Base-by-base conservation (phyloP, 2,113 vertebrate genomes). In the Nyctereutes procyonoides region DNA sequence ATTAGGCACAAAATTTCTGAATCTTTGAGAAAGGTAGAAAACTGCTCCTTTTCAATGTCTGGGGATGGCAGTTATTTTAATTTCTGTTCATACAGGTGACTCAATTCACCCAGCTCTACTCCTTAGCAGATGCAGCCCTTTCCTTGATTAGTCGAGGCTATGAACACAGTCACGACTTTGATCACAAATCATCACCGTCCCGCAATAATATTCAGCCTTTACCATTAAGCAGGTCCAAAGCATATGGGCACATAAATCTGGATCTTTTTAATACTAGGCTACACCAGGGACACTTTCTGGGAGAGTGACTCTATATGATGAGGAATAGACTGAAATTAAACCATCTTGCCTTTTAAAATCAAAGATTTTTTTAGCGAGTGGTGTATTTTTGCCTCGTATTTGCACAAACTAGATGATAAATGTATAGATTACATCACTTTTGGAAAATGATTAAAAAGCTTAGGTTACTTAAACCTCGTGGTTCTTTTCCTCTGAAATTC, bases 221-320 rank as follows among this genome's bases (percentile, higher is more conserved):
- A 74, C 53, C 43, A 80, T 69, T 89, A 96, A 95, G 24, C 8
- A 32, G 22, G 12, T 63, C 28, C 22, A 60, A 92, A 93, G 32
- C 53, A 82, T 94, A 76, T 77, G 83, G 67, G 2, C 35, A n/a
- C 91, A 87, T 95, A 95, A 93, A 95, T 96, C 51, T 82, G 53
- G 12, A 89, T 77, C 38, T n/a, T 94, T 56, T 96, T 79, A 88
- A 93, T 81, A 77, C 5, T 32, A 22, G 3, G 12, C 51, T 90
- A n/a, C 1, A 43, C 8, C 1, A 85, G 58, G 3, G 7, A 65
- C 10, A 90, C 4, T 74, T 6, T 62, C 69, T 51, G 53, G 32
- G 35, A 82, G 17, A 93, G 67, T 83, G 8, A 85, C 26, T 51
- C 20, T 88, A 43, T 28, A 19, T 8, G 2, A 83, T 81, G 20